These are phyloP conservation scores for Sminthopsis crassicaudata DNA, from an alignment of 2,113 vertebrate genomes.

Conservation along the genomic window DNA sequence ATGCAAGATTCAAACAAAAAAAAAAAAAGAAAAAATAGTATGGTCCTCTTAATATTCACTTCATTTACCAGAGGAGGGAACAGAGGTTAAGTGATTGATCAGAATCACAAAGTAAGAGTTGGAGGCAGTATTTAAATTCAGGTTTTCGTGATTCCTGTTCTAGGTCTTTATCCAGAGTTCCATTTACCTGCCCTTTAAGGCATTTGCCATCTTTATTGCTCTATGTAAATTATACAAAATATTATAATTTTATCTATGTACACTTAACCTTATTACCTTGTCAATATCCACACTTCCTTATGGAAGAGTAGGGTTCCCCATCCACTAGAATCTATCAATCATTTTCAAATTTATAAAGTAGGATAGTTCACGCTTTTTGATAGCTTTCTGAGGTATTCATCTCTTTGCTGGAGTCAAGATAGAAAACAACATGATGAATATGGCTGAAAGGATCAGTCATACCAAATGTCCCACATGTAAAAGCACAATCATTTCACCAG, in stretches of 20 bases:
- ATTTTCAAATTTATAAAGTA: background rate
- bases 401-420: background rate
- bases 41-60: background rate
- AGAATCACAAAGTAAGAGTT: background rate
- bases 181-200: background rate
- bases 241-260: background rate
- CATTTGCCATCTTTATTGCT: background rate
- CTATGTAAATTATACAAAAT: background rate
- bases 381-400: background rate
- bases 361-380: background rate
- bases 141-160: background rate
- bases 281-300: background rate
- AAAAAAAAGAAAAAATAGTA: background rate
- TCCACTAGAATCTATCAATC: background rate
- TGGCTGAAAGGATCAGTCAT: background rate
- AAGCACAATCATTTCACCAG: background rate
- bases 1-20: background rate
- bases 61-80: background rate
- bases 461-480: background rate
- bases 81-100: background rate
- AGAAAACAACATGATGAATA: background rate
- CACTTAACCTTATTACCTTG: background rate
- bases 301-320: background rate
- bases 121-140: background rate
- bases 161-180: background rate